These are phyloP conservation scores for Drosophila yooni DNA, from an alignment of 2,888 invertebrate species.

Conservation along the genomic window DNA sequence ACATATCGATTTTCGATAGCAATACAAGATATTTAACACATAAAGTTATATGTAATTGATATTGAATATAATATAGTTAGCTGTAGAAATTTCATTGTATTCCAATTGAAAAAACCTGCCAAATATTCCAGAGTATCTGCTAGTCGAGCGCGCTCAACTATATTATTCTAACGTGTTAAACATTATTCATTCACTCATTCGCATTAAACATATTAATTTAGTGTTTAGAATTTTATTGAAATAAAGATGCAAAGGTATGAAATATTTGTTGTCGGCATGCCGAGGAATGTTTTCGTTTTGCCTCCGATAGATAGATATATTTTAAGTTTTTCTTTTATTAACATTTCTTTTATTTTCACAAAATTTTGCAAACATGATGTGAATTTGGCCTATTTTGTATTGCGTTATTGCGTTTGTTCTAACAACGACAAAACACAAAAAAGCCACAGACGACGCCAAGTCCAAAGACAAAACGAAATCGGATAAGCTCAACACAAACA, in stretches of 20 bases:
- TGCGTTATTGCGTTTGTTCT: slow-evolving; percentile 49
- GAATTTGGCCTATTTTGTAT: slow-evolving; percentile 42
- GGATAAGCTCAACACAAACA: slow-evolving; percentile 73
- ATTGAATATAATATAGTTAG: neutral
- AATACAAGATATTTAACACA: neutral
- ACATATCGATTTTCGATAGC: neutral
- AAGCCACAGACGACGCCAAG: slow-evolving; percentile 71
- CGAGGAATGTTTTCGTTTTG: slow-evolving; percentile 12
- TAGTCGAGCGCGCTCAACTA: neutral
- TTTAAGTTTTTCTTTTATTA: slow-evolving; percentile 32
- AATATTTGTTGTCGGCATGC: slow-evolving; percentile 7
- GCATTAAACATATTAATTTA: neutral
- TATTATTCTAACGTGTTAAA: neutral
- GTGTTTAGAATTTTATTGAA: neutral
- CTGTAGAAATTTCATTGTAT: no score
- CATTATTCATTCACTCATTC: neutral
- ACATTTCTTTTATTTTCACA: slow-evolving; percentile 43
- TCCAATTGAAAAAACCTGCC: neutral
- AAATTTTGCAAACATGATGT: slow-evolving; percentile 43
- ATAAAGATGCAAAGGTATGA: slow-evolving; percentile 6
- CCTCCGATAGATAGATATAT: neutral
- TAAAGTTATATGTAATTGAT: neutral
- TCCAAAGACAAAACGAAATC: slow-evolving; percentile 76
- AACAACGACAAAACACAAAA: slow-evolving; percentile 30
- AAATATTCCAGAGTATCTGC: neutral